Evolutionary conservation across 2,797 vertebrate species (phyloP), one percentile per base, ranked within the genome.

Genomic region (Halcyon badia): DNA sequence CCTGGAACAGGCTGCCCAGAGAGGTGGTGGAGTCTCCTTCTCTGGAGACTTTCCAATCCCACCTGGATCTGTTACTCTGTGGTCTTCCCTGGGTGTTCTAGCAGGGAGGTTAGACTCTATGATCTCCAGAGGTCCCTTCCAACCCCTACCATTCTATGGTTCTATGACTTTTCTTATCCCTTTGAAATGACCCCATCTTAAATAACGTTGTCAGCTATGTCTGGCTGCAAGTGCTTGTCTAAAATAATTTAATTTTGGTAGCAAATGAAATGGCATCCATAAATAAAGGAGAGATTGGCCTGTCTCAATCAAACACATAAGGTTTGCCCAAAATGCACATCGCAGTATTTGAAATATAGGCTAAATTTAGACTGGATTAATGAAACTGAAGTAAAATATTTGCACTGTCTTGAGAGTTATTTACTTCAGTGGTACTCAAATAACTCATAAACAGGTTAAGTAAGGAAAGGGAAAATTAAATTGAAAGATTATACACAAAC

Each of bases 391-490:
- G 33, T 52, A 84, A 91, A 28, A 44, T 12, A 28, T 69, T 80
- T 87, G 21, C 60, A 76, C 30, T 60, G 17, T 28, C 73, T 83
- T 78, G n/a, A 48, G 42, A 86, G 21, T 68, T 84, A 66, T 66
- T 91, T 83, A 81, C 54, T 78, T 88, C 39, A 41, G 18, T 33
- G 20, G 4, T 60, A 9, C 25, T 83, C 71, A 78, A 87, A 83
- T 78, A 84, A 58, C 26, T 79, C 64, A 77, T 41, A 35, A 89
- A 78, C 33, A 90, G 19, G 39, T 85, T 83, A 88, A 61, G 41
- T 17, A 90, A 92, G 35, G n/a, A 82, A 89, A 80, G 25, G 8
- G 8, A 89, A 94, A 75, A 51, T 62, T 81, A 90, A 94, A 73
- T 33, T 81, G 30, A 58, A 91, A 44, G 42, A 65, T 44, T 5